phyloP scores from a whole-genome alignment of 2,888 invertebrate species.

The Pherbina coryleti region DNA sequence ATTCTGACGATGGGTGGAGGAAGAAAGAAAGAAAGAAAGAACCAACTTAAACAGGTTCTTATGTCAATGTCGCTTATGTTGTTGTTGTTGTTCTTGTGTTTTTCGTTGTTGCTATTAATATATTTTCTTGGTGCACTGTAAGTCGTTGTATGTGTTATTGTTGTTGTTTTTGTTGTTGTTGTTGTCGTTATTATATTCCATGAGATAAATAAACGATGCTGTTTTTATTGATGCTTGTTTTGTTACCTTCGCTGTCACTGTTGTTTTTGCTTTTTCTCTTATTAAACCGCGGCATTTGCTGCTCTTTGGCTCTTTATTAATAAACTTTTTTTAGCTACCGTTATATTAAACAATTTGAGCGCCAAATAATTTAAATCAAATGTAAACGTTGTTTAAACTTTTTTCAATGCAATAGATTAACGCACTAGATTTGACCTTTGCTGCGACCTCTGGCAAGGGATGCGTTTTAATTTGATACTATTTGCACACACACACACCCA shows the following conservation, averaged over 20 bases:
- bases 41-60: slow-evolving; percentile 31
- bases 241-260: not conserved
- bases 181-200: slow-evolving; percentile 17
- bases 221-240: not conserved
- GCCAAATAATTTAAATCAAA: not conserved
- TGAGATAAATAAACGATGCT: not conserved
- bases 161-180: not conserved
- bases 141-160: not conserved
- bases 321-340: not conserved
- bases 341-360: too few species aligned
- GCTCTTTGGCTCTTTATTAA: not conserved
- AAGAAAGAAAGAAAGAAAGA: not conserved
- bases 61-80: not conserved
- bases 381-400: not conserved
- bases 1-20: not conserved
- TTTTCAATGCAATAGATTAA: not conserved
- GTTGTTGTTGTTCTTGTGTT: not conserved
- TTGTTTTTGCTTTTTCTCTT: not conserved
- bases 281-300: slow-evolving; percentile 11
- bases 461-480: not conserved
- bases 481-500: not conserved
- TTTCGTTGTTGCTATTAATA: not conserved
- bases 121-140: not conserved
- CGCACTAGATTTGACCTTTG: slow-evolving; percentile 27
- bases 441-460: slow-evolving; percentile 14